Base-by-base conservation (phyloP, 1,140 invertebrate genomes). In the Melipona quadrifasciata region DNA sequence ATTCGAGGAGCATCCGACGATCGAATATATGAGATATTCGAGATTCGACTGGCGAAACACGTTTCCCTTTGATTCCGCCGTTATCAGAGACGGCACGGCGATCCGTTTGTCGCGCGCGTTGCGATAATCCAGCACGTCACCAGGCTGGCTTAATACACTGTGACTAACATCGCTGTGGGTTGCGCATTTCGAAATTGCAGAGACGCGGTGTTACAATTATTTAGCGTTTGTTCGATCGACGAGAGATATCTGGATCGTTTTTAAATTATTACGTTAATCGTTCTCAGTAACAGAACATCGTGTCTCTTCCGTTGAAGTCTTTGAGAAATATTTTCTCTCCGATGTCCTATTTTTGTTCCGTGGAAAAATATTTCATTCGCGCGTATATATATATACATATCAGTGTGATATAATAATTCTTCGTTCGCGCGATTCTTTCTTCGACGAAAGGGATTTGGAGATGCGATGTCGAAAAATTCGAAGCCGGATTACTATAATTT, bases 51-150 rank as follows among this genome's bases (percentile, higher is more conserved):
- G 39, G 67, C 39, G 51, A 70, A 47, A 57, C 74, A 82, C 75
- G 80, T 68, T 84, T 85, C 81, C 81, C 85, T 90, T 90, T 90
- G 87, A 90, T 89, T 87, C 86, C 82, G 53, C 74, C 79, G 89
- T 65, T 85, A 90, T 87, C 79, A 73, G 74, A 53, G 39, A 75
- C 85, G 71, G 74, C 81, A 65, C 81, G 77, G 76, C 75, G 82
- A 89, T 84, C 73, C 81, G 74, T 83, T n/a, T 74, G 73, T 34
- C 14, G 21, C 27, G n/a, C 70, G 14, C 24, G 12, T 71, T 51
- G 24, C 70, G 70, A 71, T 72, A 72, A 72, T 72, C 70, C 70
- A 72, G 12, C 16, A 47, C 10, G 70, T 27, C n/a, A 53, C 39
- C 16, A 53, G n/a, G 16, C n/a, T 53, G 14, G 47, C 16, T 51